Conservation (phyloP, 1,140 invertebrate genomes). For the Hypsibius dujardini region DNA sequence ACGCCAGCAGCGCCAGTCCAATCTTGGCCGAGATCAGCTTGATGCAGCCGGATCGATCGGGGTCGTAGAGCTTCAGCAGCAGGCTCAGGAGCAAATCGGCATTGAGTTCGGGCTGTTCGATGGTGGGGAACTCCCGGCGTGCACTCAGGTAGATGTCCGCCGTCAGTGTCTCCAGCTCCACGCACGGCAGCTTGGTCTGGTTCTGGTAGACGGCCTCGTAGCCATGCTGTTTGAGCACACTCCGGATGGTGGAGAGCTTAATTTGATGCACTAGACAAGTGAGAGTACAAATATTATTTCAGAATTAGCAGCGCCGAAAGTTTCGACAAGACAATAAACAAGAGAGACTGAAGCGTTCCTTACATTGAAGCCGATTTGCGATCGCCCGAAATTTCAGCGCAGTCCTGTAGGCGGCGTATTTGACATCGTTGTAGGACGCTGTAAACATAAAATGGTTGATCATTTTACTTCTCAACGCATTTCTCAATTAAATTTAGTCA, state of each 20-base stretch:
- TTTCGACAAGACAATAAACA: no score
- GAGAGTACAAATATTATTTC: no score
- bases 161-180: conserved; percentile 43
- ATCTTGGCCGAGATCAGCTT: conserved; percentile 20
- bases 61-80: conserved; percentile 45
- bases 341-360: background rate
- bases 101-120: conserved; percentile 39
- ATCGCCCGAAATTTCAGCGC: conserved; percentile 11
- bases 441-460: background rate
- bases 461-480: background rate
- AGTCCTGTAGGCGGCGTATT: conserved; percentile 2
- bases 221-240: conserved; percentile 44
- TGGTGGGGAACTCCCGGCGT: conserved; percentile 36
- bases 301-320: no score
- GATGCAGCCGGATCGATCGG: conserved; percentile 21
- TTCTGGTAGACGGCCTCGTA: conserved; percentile 40
- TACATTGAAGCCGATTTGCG: background rate
- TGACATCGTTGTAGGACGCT: conserved; percentile 15
- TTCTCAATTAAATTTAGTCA: background rate
- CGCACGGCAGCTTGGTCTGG: conserved; percentile 39
- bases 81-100: conserved; percentile 43
- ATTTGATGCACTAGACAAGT: conserved; percentile 40
- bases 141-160: conserved; percentile 46
- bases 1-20: conserved; percentile 19
- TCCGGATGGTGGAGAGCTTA: conserved; percentile 36